phyloP scores from a whole-genome alignment of 2,888 invertebrate species.

The Lingula anatina region DNA sequence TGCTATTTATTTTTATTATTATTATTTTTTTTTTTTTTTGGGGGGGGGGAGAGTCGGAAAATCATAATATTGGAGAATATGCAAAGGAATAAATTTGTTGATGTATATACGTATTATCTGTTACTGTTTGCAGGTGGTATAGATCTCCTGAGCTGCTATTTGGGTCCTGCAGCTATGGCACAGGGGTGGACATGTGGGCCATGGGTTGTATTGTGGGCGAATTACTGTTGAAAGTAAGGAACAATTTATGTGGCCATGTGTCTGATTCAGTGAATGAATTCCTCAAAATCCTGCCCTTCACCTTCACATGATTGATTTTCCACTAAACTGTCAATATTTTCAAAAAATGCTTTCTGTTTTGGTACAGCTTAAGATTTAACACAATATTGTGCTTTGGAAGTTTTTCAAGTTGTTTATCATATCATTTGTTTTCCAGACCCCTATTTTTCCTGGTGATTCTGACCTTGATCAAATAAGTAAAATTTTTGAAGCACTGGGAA shows the following conservation, averaged over 20 bases:
- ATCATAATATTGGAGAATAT: no score
- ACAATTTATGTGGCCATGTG: no score
- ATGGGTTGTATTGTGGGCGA: constrained; percentile 97
- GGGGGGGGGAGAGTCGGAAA: no score
- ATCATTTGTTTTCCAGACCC: no score
- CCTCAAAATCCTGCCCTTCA: no score
- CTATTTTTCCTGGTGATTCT: constrained; percentile 93
- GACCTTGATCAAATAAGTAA: constrained; percentile 93
- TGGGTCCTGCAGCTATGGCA: constrained; percentile 91
- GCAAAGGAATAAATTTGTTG: no score
- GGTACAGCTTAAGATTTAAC: neutral
- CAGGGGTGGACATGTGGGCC: constrained; percentile 99
- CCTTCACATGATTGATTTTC: no score
- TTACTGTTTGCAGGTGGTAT: constrained; percentile 54
- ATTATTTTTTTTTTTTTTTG: no score
- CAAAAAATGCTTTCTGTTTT: neutral
- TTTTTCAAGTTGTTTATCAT: neutral
- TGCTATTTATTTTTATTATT: no score
- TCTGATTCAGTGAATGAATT: no score
- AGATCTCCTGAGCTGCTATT: constrained; percentile 89
- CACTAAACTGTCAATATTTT: neutral
- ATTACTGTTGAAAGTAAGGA: constrained; percentile 58
- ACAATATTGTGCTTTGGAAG: neutral
- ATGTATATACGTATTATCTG: no score
- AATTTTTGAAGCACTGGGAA: constrained; percentile 92